Conservation (phyloP, 2,113 vertebrate genomes). For the Pseudolaguvia tuberculata region DNA sequence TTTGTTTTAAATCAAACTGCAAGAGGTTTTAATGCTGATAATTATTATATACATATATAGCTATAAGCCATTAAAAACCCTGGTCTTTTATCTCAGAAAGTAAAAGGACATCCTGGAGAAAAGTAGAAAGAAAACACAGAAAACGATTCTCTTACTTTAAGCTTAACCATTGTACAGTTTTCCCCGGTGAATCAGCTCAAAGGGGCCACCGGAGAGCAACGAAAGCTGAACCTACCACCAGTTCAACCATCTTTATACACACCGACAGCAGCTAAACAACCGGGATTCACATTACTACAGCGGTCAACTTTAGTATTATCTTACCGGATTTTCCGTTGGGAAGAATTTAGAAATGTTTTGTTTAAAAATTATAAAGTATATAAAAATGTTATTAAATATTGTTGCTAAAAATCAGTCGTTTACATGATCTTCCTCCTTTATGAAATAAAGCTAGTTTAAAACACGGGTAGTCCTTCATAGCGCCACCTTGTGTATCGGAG, state of each 20-base stretch:
- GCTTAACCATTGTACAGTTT: background rate
- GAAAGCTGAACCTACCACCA: background rate
- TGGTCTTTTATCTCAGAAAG: background rate
- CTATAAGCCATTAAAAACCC: no score
- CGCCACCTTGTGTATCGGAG: conserved; percentile 24
- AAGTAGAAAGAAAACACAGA: background rate
- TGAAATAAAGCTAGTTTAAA: background rate
- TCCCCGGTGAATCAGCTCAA: background rate
- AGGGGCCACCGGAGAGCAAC: background rate
- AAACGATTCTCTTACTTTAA: background rate
- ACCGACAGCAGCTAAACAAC: background rate
- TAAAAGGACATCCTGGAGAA: background rate
- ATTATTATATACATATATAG: no score
- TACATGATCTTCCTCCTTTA: background rate
- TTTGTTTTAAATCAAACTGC: no score
- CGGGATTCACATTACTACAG: background rate
- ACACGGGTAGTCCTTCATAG: background rate
- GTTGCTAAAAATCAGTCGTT: background rate
- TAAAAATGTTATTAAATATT: background rate
- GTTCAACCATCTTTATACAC: background rate
- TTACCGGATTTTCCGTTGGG: background rate
- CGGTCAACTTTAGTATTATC: background rate
- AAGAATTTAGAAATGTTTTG: background rate
- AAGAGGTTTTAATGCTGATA: no score
- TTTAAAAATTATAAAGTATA: background rate